phyloP scores from a whole-genome alignment of 2,113 vertebrate species.

The Glaucomys volans region DNA sequence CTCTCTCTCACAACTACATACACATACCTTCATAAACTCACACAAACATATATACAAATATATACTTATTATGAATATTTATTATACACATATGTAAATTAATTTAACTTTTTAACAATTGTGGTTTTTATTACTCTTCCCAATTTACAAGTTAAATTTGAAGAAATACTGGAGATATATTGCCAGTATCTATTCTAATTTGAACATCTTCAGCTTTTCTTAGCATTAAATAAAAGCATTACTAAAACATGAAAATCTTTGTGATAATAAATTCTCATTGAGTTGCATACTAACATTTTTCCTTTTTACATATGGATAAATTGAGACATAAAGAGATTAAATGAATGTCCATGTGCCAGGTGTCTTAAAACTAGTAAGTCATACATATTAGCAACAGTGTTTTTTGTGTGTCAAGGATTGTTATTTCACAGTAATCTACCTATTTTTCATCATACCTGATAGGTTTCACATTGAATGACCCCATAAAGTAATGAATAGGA shows the following conservation, averaged over 20 bases:
- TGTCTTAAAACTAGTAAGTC: not conserved
- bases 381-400: not conserved
- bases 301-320: not conserved
- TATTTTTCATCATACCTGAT: not conserved
- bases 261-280: not conserved
- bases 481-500: not conserved
- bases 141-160: not conserved
- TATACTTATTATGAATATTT: not conserved
- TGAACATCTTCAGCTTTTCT: no score
- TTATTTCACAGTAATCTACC: not conserved
- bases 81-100: not conserved
- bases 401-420: not conserved
- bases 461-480: not conserved
- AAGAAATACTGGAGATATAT: not conserved
- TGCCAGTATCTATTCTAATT: not conserved
- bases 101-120: not conserved
- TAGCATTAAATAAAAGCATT: no score
- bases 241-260: not conserved
- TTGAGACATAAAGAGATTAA: not conserved
- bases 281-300: not conserved
- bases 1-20: not conserved
- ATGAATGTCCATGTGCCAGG: not conserved
- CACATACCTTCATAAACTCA: not conserved
- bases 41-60: no score
- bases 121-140: not conserved